A percentile compares a stretch with the other conserved stretches of the same genome.
Conservation (phyloP, 1,140 invertebrate genomes). For the Drosophila auraria region DNA sequence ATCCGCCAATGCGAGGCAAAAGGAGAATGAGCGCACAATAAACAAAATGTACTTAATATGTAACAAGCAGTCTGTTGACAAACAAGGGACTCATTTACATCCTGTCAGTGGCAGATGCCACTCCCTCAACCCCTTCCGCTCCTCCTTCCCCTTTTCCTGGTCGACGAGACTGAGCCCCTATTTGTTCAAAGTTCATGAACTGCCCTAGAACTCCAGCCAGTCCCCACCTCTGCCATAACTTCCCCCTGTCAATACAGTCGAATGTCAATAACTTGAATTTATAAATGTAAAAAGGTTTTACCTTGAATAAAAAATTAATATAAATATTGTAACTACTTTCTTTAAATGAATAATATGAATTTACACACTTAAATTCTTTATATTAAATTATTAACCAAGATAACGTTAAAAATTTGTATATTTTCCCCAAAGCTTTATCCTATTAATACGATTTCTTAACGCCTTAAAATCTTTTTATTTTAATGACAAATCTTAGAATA, state of each 20-base stretch:
- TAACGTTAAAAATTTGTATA: no score
- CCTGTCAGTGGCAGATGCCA: conserved; percentile 57
- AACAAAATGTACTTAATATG: conserved; percentile 71
- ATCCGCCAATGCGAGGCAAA: background rate
- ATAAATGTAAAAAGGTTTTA: background rate
- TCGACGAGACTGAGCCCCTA: conserved; percentile 4
- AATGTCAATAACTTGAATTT: background rate
- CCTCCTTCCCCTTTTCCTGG: background rate
- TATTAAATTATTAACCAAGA: no score
- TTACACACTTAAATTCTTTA: no score
- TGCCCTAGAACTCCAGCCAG: conserved; percentile 26
- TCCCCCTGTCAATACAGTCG: background rate
- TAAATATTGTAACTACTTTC: no score
- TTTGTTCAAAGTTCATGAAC: conserved; percentile 78
- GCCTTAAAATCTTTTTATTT: background rate
- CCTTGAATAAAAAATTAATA: background rate
- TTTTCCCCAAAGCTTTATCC: background rate
- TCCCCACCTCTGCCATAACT: background rate
- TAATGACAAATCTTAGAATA: background rate
- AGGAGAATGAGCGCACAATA: conserved; percentile 30
- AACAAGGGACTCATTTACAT: conserved; percentile 75
- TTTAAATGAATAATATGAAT: no score
- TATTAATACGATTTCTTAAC: background rate
- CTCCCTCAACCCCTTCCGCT: conserved; percentile 6
- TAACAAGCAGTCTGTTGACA: conserved; percentile 74